These are phyloP conservation scores for Actinemys pallida DNA, from an alignment of 2,113 vertebrate species.

Conservation along the genomic window DNA sequence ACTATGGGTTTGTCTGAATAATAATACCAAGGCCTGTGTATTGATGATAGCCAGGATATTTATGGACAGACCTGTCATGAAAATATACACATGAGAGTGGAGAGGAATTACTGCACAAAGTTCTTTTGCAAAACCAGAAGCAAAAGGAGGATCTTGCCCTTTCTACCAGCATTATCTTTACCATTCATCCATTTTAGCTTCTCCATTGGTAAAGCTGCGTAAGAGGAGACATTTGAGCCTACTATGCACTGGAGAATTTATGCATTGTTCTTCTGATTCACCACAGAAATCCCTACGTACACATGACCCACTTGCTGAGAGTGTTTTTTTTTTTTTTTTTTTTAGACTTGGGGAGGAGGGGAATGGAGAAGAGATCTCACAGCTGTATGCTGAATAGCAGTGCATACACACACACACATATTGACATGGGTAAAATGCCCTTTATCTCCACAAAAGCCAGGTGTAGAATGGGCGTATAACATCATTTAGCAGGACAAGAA, in stretches of 20 bases:
- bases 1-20: constrained; percentile 11
- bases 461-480: constrained; percentile 25
- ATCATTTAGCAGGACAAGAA: constrained; percentile 43
- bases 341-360: not conserved
- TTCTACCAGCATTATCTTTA: constrained; percentile 19
- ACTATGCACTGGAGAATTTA: accelerated
- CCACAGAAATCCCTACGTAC: not conserved
- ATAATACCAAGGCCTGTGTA: constrained; percentile 7
- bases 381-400: not conserved
- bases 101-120: constrained; percentile 33
- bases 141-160: constrained; percentile 42
- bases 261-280: not conserved
- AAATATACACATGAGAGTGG: not conserved
- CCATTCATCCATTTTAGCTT: constrained; percentile 25
- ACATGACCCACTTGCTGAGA: not conserved
- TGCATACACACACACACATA: accelerated
- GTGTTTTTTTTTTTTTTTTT: not conserved
- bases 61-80: constrained; percentile 10
- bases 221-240: not conserved
- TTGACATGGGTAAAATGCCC: constrained; percentile 12
- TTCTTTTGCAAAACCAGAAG: constrained; percentile 34
- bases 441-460: constrained; percentile 27
- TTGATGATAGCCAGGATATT: not conserved
- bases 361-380: not conserved
- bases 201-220: not conserved